phyloP scores from a whole-genome alignment of 2,113 vertebrate genomes.

The Sclerurus mexicanus region DNA sequence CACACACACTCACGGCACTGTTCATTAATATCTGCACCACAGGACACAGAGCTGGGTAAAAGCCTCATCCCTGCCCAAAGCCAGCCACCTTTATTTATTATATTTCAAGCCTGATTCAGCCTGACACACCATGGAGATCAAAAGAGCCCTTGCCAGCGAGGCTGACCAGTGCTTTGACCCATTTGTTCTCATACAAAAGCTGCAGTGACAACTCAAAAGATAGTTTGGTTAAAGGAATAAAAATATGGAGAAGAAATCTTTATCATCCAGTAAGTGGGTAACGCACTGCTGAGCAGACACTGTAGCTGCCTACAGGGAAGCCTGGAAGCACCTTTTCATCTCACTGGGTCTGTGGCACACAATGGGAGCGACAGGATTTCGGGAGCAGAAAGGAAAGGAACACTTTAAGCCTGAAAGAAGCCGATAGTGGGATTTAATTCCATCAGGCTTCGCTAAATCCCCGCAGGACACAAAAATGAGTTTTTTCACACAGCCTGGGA shows the following conservation, averaged over 20 bases:
- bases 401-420: conserved; percentile 11
- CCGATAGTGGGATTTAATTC: not conserved
- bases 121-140: conserved; percentile 48
- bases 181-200: conserved; percentile 33
- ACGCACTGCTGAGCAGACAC: conserved; percentile 31
- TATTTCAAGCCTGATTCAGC: conserved; percentile 53
- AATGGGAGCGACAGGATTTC: conserved; percentile 31
- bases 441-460: not conserved
- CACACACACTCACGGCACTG: not conserved
- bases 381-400: conserved; percentile 36
- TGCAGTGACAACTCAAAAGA: conserved; percentile 27
- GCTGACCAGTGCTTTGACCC: conserved; percentile 37
- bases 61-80: conserved; percentile 22
- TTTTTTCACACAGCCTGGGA: not conserved
- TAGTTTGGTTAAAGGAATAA: conserved; percentile 58
- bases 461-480: not conserved
- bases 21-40: conserved; percentile 44
- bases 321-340: conserved; percentile 58
- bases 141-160: conserved; percentile 19
- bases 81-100: conserved; percentile 11
- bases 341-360: conserved; percentile 26
- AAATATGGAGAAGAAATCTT: conserved; percentile 47
- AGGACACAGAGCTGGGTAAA: conserved; percentile 11
- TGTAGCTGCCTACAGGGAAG: conserved; percentile 43
- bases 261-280: conserved; percentile 30